phyloP scores from a whole-genome alignment of 2,113 vertebrate species.

The Corythoichthys intestinalis region DNA sequence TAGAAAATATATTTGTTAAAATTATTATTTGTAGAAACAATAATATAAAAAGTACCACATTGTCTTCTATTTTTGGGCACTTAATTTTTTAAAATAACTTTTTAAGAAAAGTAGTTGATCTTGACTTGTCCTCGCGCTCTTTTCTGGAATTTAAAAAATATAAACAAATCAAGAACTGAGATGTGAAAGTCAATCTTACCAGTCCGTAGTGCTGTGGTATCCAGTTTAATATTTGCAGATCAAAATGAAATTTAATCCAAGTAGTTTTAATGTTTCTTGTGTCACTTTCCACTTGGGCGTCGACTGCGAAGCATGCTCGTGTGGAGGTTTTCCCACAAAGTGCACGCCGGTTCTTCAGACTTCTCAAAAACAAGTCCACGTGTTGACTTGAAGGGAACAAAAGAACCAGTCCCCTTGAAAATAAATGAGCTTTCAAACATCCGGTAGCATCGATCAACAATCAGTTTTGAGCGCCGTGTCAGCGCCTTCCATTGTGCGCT shows the following conservation, averaged over 20 bases:
- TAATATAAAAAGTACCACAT: too few relatives aligned
- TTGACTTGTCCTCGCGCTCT: too few relatives aligned
- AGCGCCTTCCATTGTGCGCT: constrained; percentile 11
- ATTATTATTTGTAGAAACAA: too few relatives aligned
- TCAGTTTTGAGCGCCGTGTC: constrained; percentile 4
- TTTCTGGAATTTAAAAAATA: too few relatives aligned
- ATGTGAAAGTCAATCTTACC: constrained; percentile 41
- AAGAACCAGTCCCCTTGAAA: background rate
- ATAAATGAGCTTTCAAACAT: constrained; percentile 14
- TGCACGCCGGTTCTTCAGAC: constrained; percentile 13
- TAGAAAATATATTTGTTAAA: too few relatives aligned
- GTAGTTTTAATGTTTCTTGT: constrained; percentile 14
- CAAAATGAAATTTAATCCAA: constrained; percentile 38
- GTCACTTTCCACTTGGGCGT: constrained; percentile 13
- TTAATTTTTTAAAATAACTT: too few relatives aligned
- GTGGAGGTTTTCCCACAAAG: constrained; percentile 10
- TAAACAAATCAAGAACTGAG: background rate
- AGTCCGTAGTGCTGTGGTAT: constrained; percentile 39
- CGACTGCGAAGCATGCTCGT: constrained; percentile 39
- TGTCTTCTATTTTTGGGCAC: too few relatives aligned
- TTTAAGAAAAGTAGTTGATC: too few relatives aligned
- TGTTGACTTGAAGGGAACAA: constrained; percentile 3
- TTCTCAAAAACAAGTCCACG: constrained; percentile 15
- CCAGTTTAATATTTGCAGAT: constrained; percentile 16
- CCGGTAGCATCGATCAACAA: constrained; percentile 15